Evolutionary conservation across 1,140 invertebrate genomes (phyloP).

Genomic region (Myzus persicae): DNA sequence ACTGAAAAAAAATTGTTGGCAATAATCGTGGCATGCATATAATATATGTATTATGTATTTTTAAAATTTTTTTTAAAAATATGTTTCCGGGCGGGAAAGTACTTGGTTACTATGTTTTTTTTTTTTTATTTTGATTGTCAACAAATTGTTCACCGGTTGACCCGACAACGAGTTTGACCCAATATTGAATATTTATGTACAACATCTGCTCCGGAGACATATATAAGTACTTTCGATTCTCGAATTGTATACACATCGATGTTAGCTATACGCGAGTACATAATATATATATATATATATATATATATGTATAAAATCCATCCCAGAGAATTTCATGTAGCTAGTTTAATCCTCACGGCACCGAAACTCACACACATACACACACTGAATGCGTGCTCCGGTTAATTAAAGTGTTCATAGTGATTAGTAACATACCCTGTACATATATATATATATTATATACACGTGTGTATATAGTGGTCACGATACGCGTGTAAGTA

Average conservation of each 20-base stretch:
- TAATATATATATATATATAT: background rate
- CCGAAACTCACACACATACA: background rate
- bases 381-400: background rate
- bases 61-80: background rate
- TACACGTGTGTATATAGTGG: background rate
- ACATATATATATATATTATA: background rate
- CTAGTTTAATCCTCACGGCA: slow-evolving; percentile 20
- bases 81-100: slow-evolving; percentile 42
- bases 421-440: slow-evolving; percentile 32
- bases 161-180: slow-evolving; percentile 47
- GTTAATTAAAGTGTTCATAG: slow-evolving; percentile 47
- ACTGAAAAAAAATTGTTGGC: slow-evolving; percentile 19
- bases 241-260: background rate
- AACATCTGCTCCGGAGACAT: slow-evolving; percentile 3
- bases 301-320: background rate
- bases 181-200: background rate
- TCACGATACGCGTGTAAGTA: background rate
- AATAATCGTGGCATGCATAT: background rate
- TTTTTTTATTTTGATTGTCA: slow-evolving; percentile 53
- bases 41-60: background rate
- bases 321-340: background rate
- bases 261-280: background rate
- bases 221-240: background rate
- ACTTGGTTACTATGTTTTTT: background rate
- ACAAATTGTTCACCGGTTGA: slow-evolving; percentile 53